Base-by-base conservation (phyloP, 2,797 vertebrate genomes). In the Pseudotriccus pelzelni region DNA sequence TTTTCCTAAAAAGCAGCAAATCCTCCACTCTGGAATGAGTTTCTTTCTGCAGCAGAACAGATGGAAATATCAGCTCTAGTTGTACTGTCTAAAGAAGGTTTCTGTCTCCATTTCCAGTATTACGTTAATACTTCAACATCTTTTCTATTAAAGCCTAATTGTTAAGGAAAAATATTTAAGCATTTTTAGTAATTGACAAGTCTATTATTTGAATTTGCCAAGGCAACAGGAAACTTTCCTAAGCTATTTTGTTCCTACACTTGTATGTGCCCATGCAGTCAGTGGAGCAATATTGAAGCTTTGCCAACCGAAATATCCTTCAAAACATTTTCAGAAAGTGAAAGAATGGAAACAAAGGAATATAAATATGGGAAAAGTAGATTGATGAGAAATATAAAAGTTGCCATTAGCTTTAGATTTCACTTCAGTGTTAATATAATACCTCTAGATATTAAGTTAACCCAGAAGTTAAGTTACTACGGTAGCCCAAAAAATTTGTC, bases 1-100 rank as follows among this genome's bases (percentile, higher is more conserved):
- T 91, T 79, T 82, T 84, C 56, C 44, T 53, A 52, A 77, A 92
- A 89, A 87, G 34, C 44, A 87, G 24, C 14, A 87, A 94, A 92
- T 70, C 47, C 52, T 79, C 30, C 27, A n/a, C 34, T 84, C 56
- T 23, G 27, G 32, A 85, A 44, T 4, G 9, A 83, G 41, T 41
- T 59, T 69, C 8, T 73, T 87, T 68, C 63, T 17, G 3, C 30
- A 67, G n/a, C 16, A 64, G 64, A 87, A 53, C 4, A 72, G 64
- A 85, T 19, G 5, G 32, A 80, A 94, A 77, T 49, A 64, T 9
- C 49, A 64, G 22, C 9, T 70, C 21, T n/a, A 32, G 13, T 30
- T 68, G 32, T 39, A 43, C 37, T 60, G 4, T 14, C 9, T 34
- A 53, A 72, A 27, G 46, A 60, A 69, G 9, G 7, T 10, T 52